phyloP scores from a whole-genome alignment of 2,797 vertebrate species.

The Chrysocyon brachyurus region DNA sequence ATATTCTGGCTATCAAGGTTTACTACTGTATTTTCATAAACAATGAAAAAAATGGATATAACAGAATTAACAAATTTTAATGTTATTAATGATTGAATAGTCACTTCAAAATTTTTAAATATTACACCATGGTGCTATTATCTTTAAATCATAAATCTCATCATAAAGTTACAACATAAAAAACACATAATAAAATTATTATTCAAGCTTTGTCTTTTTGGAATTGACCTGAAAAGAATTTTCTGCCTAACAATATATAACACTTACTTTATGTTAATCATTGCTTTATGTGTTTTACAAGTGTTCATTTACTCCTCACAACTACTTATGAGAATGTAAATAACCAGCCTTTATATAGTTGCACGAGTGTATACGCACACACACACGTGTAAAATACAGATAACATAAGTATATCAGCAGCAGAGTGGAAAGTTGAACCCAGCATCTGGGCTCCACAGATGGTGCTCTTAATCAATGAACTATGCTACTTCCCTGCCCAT shows the following conservation, averaged over 20 bases:
- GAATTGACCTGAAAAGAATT: neutral
- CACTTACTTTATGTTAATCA: slow-evolving; percentile 7
- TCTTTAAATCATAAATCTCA: slow-evolving; percentile 30
- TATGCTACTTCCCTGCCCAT: neutral
- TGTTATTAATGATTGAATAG: slow-evolving; percentile 8
- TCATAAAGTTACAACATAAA: neutral
- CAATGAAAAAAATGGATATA: neutral
- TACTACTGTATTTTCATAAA: neutral
- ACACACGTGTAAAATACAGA: neutral
- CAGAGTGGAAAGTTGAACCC: slow-evolving; percentile 1
- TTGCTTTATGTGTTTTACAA: slow-evolving; percentile 18
- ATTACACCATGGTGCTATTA: neutral
- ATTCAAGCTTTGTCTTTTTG: slow-evolving; percentile 11
- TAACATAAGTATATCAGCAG: neutral
- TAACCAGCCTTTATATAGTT: neutral
- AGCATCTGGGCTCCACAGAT: neutral
- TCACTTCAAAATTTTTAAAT: slow-evolving; percentile 35
- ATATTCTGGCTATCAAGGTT: neutral
- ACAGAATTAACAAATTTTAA: slow-evolving; percentile 17
- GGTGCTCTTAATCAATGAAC: neutral
- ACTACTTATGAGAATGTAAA: slow-evolving; percentile 14
- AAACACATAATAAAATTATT: neutral
- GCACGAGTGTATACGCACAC: neutral
- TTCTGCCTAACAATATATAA: slow-evolving; percentile 6
- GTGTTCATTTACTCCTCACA: slow-evolving; percentile 47